Base-by-base conservation (phyloP, 2,888 invertebrate species). In the Coleophora deauratella region DNA sequence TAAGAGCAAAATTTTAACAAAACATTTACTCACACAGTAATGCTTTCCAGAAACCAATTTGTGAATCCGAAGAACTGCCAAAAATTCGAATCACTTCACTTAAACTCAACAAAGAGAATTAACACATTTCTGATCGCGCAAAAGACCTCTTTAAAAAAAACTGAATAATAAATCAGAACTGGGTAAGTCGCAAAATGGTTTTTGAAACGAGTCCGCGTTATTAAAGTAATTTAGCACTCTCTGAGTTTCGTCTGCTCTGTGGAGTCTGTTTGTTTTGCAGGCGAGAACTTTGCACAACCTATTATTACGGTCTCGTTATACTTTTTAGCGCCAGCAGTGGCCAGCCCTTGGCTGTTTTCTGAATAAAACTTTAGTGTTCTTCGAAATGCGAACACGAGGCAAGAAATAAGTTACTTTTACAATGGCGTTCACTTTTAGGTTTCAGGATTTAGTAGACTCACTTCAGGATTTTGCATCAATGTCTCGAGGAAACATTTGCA, bases 261-360 rank as follows among this genome's bases (percentile, higher is more conserved):
- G 61, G 64, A 60, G 60, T 59, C 61, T 85, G 85, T 85, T 85
- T 85, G 85, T 85, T 85, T 85, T 82, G 73, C 80, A 68, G 81
- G 84, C 84, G 85, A 81, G 84, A 85, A 85, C 74, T 79, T 70
- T 66, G 65, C 76, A 54, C 69, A 78, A 76, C 81, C 84, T 74
- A 81, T 84, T 76, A 84, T 84, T 84, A 84, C 66, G 59, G 61
- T 72, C 73, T 73, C 67, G 72, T 74, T 81, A 72, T 77, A 74
- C 72, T 45, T 79, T 81, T 79, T 81, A 80, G 72, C 62, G 51
- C 50, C 68, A 66, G 78, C 47, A 56, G 63, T 66, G 50, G 62
- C 54, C 69, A 75, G 77, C 78, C 46, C 55, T 71, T 56, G 58
- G 62, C 47, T 27, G 31, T 42, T 52, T 50, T 50, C 43, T 37